Evolutionary conservation across 2,888 invertebrate genomes (phyloP).

Genomic region (Venustoraphidia nigricollis): DNA sequence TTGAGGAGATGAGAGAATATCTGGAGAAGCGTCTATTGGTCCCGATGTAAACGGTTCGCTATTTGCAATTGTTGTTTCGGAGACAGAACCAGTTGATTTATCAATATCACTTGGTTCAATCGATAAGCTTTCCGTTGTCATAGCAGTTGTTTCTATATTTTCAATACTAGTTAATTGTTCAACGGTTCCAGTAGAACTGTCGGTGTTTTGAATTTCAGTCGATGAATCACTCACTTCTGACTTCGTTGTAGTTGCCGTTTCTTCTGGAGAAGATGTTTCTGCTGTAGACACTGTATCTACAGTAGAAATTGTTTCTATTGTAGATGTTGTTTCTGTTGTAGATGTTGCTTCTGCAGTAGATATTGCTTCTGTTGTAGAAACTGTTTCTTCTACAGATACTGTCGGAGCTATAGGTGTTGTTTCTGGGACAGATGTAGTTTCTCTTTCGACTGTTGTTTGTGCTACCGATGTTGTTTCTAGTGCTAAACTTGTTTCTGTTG

Average conservation of each 20-base stretch:
- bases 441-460: slow-evolving; percentile 1
- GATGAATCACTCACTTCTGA: not conserved
- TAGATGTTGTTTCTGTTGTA: slow-evolving; percentile 5
- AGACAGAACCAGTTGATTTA: not conserved
- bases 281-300: slow-evolving; percentile 9
- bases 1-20: not conserved
- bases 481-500: not conserved
- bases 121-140: not conserved
- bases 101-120: not conserved
- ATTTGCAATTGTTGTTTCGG: not conserved
- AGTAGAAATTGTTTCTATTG: slow-evolving; percentile 9
- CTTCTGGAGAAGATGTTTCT: slow-evolving; percentile 2
- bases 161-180: not conserved
- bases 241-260: not conserved
- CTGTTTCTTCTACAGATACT: slow-evolving; percentile 6
- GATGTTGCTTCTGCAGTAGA: slow-evolving; percentile 5
- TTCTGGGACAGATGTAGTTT: slow-evolving; percentile 5
- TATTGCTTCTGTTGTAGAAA: slow-evolving; percentile 9
- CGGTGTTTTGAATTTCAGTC: not conserved
- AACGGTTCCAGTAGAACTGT: not conserved
- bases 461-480: slow-evolving; percentile 2
- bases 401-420: slow-evolving; percentile 9
- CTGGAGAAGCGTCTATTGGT: no score
- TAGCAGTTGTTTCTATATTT: not conserved
- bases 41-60: no score